Percentiles rank a stretch among this genome's conserved stretches.
Evolutionary conservation across 2,888 invertebrate genomes (phyloP).

Genomic region (Camptogramma bilineatum): DNA sequence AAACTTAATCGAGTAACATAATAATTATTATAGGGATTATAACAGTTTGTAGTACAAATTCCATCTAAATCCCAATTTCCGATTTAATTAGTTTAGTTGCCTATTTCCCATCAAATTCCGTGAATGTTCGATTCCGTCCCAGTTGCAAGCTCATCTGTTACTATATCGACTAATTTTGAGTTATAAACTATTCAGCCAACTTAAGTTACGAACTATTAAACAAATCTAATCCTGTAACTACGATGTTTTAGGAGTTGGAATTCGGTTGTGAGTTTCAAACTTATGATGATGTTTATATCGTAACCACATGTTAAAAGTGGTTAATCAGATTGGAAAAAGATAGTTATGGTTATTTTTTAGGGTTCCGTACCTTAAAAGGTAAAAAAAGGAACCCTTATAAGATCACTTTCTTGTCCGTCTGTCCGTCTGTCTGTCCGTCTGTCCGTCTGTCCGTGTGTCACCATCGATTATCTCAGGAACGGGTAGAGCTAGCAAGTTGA

Average conservation of each 20-base stretch:
- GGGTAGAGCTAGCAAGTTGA: no score
- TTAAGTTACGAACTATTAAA: conserved; percentile 22
- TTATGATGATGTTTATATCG: conserved; percentile 1
- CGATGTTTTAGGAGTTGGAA: conserved; percentile 19
- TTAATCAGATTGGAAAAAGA: background rate
- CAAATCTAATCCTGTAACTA: conserved; percentile 20
- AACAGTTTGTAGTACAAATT: conserved; percentile 5
- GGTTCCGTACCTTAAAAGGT: no score
- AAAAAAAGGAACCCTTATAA: no score
- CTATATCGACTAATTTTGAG: conserved; percentile 28
- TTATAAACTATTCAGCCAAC: conserved; percentile 28
- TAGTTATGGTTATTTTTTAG: background rate
- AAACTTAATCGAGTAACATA: background rate
- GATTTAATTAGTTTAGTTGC: conserved; percentile 23
- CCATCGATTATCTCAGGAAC: no score
- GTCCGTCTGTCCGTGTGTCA: no score
- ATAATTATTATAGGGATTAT: background rate
- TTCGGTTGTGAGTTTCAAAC: conserved; percentile 13
- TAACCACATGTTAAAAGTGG: background rate
- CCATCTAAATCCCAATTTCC: conserved; percentile 13
- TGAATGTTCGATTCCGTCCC: conserved; percentile 20
- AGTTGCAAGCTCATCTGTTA: conserved; percentile 13
- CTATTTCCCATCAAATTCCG: conserved; percentile 16
- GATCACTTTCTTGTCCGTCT: no score
- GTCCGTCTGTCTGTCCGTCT: no score